Percentiles rank a stretch among this genome's conserved stretches.
These are phyloP conservation scores for Oncorhynchus nerka DNA, from an alignment of 2,113 vertebrate species.

Conservation along the genomic window DNA sequence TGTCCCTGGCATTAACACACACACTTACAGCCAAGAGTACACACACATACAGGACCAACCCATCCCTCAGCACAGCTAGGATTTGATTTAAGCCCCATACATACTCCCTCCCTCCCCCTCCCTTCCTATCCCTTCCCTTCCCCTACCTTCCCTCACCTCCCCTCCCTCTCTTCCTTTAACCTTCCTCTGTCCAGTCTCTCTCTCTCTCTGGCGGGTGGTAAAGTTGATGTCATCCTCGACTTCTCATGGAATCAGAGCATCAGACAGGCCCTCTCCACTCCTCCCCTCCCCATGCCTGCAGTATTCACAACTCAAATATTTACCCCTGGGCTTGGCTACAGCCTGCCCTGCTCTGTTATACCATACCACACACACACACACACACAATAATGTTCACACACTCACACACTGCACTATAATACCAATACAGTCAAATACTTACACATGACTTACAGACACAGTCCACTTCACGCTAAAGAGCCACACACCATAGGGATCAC, in stretches of 20 bases:
- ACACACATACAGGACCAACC: background rate
- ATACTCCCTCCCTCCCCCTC: background rate
- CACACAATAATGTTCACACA: background rate
- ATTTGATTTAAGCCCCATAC: background rate
- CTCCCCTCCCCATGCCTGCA: conserved; percentile 36
- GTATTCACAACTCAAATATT: conserved; percentile 44
- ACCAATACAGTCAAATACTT: conserved; percentile 15
- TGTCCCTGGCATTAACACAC: background rate
- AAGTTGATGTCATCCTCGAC: conserved; percentile 45
- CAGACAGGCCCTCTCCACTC: conserved; percentile 44
- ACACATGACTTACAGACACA: conserved; percentile 22
- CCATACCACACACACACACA: conserved; percentile 6
- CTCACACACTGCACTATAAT: background rate
- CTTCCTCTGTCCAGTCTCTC: too few species aligned
- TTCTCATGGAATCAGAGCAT: conserved; percentile 41
- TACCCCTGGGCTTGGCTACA: conserved; percentile 32
- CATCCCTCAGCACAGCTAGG: background rate
- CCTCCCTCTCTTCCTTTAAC: background rate
- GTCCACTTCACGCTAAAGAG: background rate
- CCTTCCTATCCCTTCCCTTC: background rate
- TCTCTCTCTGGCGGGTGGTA: conserved; percentile 11
- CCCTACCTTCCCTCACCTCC: background rate
- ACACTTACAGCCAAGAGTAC: background rate
- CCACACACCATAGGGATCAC: too few species aligned
- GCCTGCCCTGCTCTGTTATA: background rate